Base-by-base conservation (phyloP, 2,888 invertebrate genomes). In the Diabrotica balteata region DNA sequence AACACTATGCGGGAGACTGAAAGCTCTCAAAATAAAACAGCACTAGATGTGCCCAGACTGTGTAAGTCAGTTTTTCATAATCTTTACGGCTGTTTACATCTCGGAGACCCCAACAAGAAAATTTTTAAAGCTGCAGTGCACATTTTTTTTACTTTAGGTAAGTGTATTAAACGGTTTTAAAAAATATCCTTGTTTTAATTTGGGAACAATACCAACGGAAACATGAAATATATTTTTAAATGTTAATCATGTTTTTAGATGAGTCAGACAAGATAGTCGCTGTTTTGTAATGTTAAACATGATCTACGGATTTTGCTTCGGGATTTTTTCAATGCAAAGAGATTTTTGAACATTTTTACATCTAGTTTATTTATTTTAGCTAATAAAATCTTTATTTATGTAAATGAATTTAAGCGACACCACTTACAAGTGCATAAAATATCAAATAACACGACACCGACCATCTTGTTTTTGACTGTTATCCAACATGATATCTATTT, bases 1-100 rank as follows among this genome's bases (percentile, higher is more conserved):
- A 72, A 70, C 67, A 67, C 69, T 63, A 80, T 79, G 84, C 84
- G 83, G 83, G 83, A 83, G 83, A 83, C 81, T 77, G 78, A 79
- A 80, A 80, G 80, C 81, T 82, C 83, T 83, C 78, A 84, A 84
- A 84, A 84, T 84, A 84, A 84, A 84, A 84, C 83, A 83, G 79
- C 82, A 80, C 81, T 76, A 82, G 81, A 81, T 82, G 82, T 83
- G 82, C 82, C 82, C 81, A 80, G 82, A 83, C 81, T 81, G 78
- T 78, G 76, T 78, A 79, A 78, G 79, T 80, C 80, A 80, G 81
- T 82, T 81, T 79, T 77, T 74, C 76, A 72, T 76, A 77, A 78
- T 76, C 79, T 75, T 76, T 77, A 75, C 76, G 73, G 72, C 76
- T 79, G 80, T 77, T 79, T 79, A 76, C 76, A 74, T 72, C 73